Evolutionary conservation across 2,888 invertebrate species (phyloP).

Genomic region (Trichacis sp.): DNA sequence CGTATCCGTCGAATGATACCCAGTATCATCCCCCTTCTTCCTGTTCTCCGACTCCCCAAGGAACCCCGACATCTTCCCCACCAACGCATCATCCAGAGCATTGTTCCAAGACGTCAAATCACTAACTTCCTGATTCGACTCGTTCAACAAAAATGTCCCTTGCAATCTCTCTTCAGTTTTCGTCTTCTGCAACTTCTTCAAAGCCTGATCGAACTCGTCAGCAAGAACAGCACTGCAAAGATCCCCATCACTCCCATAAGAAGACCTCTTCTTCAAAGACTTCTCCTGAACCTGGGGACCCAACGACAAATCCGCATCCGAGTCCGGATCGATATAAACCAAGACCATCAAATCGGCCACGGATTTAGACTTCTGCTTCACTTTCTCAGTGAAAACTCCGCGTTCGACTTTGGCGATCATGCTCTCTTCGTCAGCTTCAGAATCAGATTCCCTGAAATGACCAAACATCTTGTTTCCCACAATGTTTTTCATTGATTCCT

Average conservation of each 20-base stretch:
- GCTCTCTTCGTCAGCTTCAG: constrained; percentile 76
- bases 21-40: constrained; percentile 31
- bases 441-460: constrained; percentile 69
- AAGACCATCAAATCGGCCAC: constrained; percentile 78
- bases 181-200: constrained; percentile 65
- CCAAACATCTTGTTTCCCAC: constrained; percentile 34
- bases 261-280: constrained; percentile 56
- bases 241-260: constrained; percentile 73
- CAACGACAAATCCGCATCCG: constrained; percentile 72
- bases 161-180: background rate
- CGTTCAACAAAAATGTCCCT: too few species aligned
- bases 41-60: constrained; percentile 44
- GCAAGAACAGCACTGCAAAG: constrained; percentile 70
- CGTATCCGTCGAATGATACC: constrained; percentile 50
- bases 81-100: constrained; percentile 56
- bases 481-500: constrained; percentile 57
- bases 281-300: constrained; percentile 62
- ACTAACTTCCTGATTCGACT: background rate
- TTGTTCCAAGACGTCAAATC: constrained; percentile 58
- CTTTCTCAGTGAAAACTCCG: constrained; percentile 74
- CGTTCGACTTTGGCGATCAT: constrained; percentile 74
- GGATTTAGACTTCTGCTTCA: constrained; percentile 76
- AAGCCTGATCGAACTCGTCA: constrained; percentile 72
- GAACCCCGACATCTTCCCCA: constrained; percentile 54
- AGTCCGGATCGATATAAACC: constrained; percentile 77